phyloP scores from a whole-genome alignment of 2,797 vertebrate genomes.

The Phyllotis vaccarum region DNA sequence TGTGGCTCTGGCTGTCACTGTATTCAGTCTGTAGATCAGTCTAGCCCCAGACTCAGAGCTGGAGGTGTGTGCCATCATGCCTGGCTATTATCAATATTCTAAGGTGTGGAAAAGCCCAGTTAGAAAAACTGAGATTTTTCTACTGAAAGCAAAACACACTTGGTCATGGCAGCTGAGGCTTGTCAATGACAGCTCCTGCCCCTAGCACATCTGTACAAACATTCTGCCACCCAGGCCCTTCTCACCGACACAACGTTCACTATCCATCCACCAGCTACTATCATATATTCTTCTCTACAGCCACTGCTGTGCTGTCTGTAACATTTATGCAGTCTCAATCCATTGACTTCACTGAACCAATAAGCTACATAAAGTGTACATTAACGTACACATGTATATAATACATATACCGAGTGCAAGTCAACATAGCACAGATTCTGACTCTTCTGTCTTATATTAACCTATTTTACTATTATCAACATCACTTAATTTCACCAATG shows the following conservation, averaged over 20 bases:
- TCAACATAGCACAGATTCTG: background rate
- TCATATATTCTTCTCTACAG: background rate
- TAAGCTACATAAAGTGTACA: background rate
- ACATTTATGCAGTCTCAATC: background rate
- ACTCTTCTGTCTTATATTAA: background rate
- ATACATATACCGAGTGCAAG: background rate
- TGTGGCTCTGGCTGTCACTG: background rate
- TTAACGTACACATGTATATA: background rate
- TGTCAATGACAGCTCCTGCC: background rate
- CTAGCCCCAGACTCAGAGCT: background rate
- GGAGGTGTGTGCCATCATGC: background rate
- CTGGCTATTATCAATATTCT: background rate
- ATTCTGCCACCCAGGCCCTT: background rate
- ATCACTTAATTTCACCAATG: too few relatives aligned
- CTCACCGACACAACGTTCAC: background rate
- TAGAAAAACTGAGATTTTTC: background rate
- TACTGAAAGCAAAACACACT: background rate
- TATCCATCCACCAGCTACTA: background rate
- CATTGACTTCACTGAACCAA: background rate
- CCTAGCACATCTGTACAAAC: background rate
- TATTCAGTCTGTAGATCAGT: background rate
- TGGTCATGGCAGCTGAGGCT: background rate
- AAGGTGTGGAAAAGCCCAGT: background rate
- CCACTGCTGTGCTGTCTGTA: background rate
- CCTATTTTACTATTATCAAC: background rate